phyloP scores from a whole-genome alignment of 2,113 vertebrate species.

The Channa argus region DNA sequence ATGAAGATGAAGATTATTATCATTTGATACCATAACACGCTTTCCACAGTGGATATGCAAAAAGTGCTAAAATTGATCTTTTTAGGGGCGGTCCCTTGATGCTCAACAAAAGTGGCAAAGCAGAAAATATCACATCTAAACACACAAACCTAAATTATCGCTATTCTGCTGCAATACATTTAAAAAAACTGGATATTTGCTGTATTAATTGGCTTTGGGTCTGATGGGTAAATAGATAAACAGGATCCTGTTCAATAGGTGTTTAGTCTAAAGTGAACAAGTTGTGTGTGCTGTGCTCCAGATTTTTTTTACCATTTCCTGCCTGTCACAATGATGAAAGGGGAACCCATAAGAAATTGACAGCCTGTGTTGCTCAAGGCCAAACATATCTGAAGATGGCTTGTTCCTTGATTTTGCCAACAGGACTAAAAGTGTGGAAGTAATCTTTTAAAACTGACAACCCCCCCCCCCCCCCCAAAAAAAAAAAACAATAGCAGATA shows the following conservation, averaged over 20 bases:
- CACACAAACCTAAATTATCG: conserved; percentile 1
- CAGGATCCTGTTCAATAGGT: conserved; percentile 42
- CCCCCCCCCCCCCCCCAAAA: too few species aligned
- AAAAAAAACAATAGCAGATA: not conserved
- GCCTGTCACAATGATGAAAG: conserved; percentile 71
- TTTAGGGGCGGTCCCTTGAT: conserved; percentile 5
- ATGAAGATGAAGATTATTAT: conserved; percentile 32
- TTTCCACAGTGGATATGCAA: not conserved
- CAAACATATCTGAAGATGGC: conserved; percentile 61
- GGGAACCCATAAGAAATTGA: conserved; percentile 66
- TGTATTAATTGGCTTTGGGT: conserved; percentile 31
- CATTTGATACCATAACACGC: not conserved
- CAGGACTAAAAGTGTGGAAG: conserved; percentile 23
- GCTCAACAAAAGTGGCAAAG: conserved; percentile 2
- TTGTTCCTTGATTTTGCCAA: conserved; percentile 56
- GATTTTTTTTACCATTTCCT: conserved; percentile 53
- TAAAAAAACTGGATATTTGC: conserved; percentile 25
- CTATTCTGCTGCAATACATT: not conserved
- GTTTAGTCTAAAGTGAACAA: conserved; percentile 46
- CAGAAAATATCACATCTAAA: not conserved
- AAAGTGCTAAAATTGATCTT: not conserved
- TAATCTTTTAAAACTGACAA: conserved; percentile 41
- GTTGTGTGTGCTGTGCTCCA: conserved; percentile 30
- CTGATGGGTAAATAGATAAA: conserved; percentile 20
- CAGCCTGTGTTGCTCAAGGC: conserved; percentile 67